phyloP scores from a whole-genome alignment of 2,113 vertebrate genomes.

The Pedetes capensis region DNA sequence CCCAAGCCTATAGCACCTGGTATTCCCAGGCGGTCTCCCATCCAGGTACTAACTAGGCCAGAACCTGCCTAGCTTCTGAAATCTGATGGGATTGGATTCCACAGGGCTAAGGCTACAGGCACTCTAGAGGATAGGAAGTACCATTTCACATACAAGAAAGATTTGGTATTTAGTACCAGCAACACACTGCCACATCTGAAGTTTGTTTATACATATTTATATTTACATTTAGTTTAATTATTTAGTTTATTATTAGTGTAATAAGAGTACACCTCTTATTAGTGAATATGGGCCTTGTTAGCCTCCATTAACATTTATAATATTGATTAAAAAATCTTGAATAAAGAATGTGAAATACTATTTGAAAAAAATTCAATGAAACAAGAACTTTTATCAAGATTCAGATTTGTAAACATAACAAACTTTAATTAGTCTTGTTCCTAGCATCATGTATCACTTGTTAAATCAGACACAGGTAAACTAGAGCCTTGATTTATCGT shows the following conservation, averaged over 20 bases:
- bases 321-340: neutral
- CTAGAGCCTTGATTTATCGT: neutral
- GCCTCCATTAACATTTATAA: neutral
- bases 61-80: too few relatives aligned
- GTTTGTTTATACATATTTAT: neutral
- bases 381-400: neutral
- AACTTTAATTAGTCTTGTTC: neutral
- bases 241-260: too few relatives aligned
- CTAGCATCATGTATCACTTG: neutral
- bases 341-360: neutral
- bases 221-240: neutral
- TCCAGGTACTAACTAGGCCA: too few relatives aligned
- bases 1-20: too few relatives aligned
- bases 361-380: neutral
- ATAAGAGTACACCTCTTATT: neutral
- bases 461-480: neutral
- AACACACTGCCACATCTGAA: neutral
- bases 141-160: neutral
- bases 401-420: neutral
- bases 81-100: too few relatives aligned
- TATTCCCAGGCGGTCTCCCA: too few relatives aligned
- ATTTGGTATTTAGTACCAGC: neutral
- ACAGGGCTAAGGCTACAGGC: too few relatives aligned
- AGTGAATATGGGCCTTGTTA: neutral
- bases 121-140: neutral